Base-by-base conservation (phyloP, 2,888 invertebrate species). In the Caenorhabditis sp. region DNA sequence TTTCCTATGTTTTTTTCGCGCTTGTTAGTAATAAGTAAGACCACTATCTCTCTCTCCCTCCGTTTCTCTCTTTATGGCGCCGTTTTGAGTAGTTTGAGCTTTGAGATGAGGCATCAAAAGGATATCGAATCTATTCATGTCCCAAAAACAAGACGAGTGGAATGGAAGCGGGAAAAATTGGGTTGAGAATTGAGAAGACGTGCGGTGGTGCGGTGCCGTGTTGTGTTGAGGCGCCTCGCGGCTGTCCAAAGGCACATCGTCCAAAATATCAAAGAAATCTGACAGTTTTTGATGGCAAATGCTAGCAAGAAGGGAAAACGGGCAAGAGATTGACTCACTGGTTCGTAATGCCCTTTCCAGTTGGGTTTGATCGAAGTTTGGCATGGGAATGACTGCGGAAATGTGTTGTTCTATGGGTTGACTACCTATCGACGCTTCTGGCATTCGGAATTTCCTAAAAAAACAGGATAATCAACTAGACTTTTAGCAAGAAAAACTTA, bases 331-430 rank as follows among this genome's bases (percentile, higher is more conserved):
- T 13, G 22, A 76, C 83, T 78, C 20, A 80, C 83, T 83, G 22
- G 78, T 80, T 65, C 58, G 51, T 15, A 83, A 56, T 13, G 83
- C 83, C 58, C 67, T 64, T 55, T 83, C 80, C 55, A 83, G 67
- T 65, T 78, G 50, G 28, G 60, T 50, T 28, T 65, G 69, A 28
- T 72, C 72, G 60, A 80, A 83, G 35, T 62, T 62, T 3, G 72
- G 65, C 55, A 62, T 55, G 13, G 79, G 65, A 26, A 79, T 37
- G 3, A 64, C 64, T 8, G 70, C 62, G 13, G 69, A 53, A 8
- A 70, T 58, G 22, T 78, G 26, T 65, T 78, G 58, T 64, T 70
- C 64, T 13, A 51, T n/a, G n/a, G n/a, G n/a, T n/a, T n/a, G n/a
- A n/a, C n/a, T n/a, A n/a, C 62, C 56, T 55, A 72, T 22, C 1